A percentile compares a stretch with the other conserved stretches of the same genome.
These are phyloP conservation scores for Dermatemys mawii DNA, from an alignment of 2,113 vertebrate genomes.

Conservation along the genomic window DNA sequence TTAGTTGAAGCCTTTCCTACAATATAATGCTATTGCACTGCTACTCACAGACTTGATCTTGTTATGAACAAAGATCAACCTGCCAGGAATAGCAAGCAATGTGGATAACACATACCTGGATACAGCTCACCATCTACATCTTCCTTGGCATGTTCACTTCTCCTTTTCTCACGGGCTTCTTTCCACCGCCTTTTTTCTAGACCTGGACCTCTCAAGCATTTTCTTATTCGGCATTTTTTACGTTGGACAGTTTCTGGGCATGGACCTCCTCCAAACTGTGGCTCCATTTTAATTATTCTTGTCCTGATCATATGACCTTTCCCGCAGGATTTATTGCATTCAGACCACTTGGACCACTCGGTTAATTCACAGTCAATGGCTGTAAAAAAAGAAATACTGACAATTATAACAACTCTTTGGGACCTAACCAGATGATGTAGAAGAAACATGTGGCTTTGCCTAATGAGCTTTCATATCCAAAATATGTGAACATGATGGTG, in stretches of 20 bases:
- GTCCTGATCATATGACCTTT: slow-evolving; percentile 96
- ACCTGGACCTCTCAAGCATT: slow-evolving; percentile 87
- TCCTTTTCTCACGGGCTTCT: slow-evolving; percentile 90
- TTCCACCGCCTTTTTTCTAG: slow-evolving; percentile 91
- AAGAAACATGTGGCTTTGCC: neutral
- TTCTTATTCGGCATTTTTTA: slow-evolving; percentile 92
- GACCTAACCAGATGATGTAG: neutral
- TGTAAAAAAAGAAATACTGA: slow-evolving; percentile 50
- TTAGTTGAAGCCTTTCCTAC: neutral
- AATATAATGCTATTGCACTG: neutral
- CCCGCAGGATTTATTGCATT: slow-evolving; percentile 97
- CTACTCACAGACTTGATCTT: neutral
- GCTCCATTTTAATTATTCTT: slow-evolving; percentile 90
- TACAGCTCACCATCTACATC: slow-evolving; percentile 83
- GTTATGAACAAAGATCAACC: fast-evolving
- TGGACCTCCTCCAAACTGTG: slow-evolving; percentile 92
- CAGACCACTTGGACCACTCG: slow-evolving; percentile 96
- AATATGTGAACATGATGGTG: fast-evolving
- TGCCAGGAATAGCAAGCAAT: fast-evolving
- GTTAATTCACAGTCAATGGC: slow-evolving; percentile 92
- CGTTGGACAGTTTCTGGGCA: slow-evolving; percentile 94
- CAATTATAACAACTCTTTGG: fast-evolving
- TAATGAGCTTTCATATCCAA: neutral
- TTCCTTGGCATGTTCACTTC: slow-evolving; percentile 86
- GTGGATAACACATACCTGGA: slow-evolving; percentile 80